Base-by-base conservation (phyloP, 1,140 invertebrate genomes). In the Drosophila pruinosa region DNA sequence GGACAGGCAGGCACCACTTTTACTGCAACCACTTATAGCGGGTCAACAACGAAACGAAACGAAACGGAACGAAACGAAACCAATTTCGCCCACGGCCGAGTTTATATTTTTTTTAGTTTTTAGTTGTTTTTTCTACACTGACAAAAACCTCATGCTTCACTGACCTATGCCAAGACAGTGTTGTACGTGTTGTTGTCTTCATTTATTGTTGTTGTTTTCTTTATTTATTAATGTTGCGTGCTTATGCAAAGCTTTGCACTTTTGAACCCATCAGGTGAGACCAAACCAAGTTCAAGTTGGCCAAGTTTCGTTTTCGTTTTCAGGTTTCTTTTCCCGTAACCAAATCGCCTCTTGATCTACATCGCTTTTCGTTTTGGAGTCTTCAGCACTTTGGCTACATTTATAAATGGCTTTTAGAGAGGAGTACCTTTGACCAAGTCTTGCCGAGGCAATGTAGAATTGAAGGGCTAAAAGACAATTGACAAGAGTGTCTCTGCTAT, bases 141-240 rank as follows among this genome's bases (percentile, higher is more conserved):
- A 38, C 8, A 19, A 47, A 48, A 38, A 36, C 10, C 62, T 50
- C 68, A 77, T 69, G 78, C 82, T 88, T 88, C 83, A 86, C 82
- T 86, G 82, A 86, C 82, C 82, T 86, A 86, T 65, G 82, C 63
- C 78, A 86, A 86, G 77, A 63, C 50, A 43, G 28, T 19, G 8
- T 10, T 12, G 28, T 57, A 61, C 28, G 47, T 54, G 47, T 50
- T 64, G 21, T 22, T 53, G 2, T 7, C 50, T 57, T 38, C 45
- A 12, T 57, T 59, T 19, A 2, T 6, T 43, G 15, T 31, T 54
- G 24, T 38, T 26, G 12, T 21, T 53, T 45, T 31, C 3, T 21
- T 38, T 15, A 19, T 15, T 31, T 56, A 28, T 63, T 54, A 24
- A 45, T 48, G 54, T 50, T 50, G 53, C 21, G 58, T 45, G 63